These are phyloP conservation scores for Melanerpes aurifrons DNA, from an alignment of 2,113 vertebrate genomes.

Conservation along the genomic window DNA sequence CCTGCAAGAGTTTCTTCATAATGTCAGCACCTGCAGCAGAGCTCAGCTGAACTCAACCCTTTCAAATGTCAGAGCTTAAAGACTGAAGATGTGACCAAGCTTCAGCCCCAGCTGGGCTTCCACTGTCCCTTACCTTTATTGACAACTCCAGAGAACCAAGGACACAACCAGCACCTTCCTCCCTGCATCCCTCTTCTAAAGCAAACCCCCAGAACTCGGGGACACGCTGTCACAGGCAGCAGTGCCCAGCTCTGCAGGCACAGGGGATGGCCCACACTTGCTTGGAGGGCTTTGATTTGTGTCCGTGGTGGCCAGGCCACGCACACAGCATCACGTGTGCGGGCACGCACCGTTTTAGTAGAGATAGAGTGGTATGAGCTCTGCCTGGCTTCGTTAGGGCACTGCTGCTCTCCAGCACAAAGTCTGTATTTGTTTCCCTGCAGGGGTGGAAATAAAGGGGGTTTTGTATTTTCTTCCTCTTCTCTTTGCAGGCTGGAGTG, in stretches of 20 bases:
- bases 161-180: neutral
- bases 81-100: fast-evolving
- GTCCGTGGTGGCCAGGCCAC: neutral
- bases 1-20: neutral
- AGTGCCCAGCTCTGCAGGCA: fast-evolving
- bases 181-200: neutral
- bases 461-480: conserved; percentile 83
- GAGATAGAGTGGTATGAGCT: neutral
- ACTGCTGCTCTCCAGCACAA: conserved; percentile 83
- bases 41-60: neutral
- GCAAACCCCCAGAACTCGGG: fast-evolving
- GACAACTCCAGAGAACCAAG: neutral
- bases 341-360: neutral
- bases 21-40: neutral
- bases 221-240: fast-evolving
- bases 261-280: fast-evolving
- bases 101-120: too few species aligned
- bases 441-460: conserved; percentile 89
- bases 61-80: neutral
- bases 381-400: conserved; percentile 77
- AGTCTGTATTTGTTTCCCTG: conserved; percentile 88
- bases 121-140: fast-evolving
- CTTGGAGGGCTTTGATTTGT: neutral
- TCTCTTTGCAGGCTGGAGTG: conserved; percentile 79
- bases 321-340: neutral